Evolutionary conservation across 2,888 invertebrate genomes (phyloP).

Genomic region (Xestoiulus laeticollis): DNA sequence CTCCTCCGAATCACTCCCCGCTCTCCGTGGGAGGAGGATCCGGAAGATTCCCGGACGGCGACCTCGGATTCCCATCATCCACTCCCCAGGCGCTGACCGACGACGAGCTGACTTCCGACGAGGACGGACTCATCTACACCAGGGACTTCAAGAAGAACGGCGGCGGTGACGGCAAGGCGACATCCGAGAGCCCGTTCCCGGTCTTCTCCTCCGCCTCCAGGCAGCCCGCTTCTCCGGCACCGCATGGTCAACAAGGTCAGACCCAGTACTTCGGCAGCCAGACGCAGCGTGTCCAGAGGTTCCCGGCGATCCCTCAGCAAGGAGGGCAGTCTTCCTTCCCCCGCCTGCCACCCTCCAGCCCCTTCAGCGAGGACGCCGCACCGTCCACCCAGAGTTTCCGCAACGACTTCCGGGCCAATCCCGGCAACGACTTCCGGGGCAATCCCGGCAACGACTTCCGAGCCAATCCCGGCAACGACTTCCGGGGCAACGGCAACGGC

Average conservation of each 20-base stretch:
- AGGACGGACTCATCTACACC: slow-evolving; percentile 44
- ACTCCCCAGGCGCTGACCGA: slow-evolving; percentile 42
- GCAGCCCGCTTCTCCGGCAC: not conserved
- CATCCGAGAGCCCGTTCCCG: not conserved
- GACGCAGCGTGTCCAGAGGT: not conserved
- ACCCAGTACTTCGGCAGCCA: not conserved
- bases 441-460: not conserved
- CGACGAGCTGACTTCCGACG: not conserved
- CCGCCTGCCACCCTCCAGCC: not conserved
- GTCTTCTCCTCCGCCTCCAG: not conserved
- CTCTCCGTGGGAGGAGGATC: no score
- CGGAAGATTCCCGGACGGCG: not conserved
- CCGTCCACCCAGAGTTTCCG: not conserved
- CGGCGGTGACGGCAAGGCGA: not conserved
- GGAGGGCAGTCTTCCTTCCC: not conserved
- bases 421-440: not conserved
- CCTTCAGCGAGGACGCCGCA: not conserved
- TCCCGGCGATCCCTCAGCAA: slow-evolving; percentile 9
- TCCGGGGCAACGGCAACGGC: not conserved
- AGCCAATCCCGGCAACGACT: not conserved
- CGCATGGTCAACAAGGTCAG: not conserved
- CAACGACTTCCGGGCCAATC: not conserved
- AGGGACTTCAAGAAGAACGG: slow-evolving; percentile 48
- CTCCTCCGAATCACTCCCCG: not conserved
- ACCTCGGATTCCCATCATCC: not conserved